Conservation (phyloP, 2,113 vertebrate genomes). For the Anseranas semipalmata region DNA sequence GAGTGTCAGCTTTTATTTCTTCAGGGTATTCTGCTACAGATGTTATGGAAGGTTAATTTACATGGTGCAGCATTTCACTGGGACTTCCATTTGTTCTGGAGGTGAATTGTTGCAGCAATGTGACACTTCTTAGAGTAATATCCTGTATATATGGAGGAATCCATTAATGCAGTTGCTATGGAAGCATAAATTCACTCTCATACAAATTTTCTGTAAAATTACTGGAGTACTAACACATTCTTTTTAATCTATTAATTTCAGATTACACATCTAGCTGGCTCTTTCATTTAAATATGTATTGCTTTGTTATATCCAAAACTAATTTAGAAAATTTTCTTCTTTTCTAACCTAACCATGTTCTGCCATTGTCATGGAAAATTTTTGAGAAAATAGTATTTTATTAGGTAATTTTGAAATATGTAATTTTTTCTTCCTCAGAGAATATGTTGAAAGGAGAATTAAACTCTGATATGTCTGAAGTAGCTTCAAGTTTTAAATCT, state of each 20-base stretch:
- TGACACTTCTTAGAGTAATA: neutral
- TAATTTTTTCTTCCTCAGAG: neutral
- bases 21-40: neutral
- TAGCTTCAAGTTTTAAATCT: neutral
- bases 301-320: neutral
- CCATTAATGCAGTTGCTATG: neutral
- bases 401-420: neutral
- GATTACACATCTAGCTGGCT: neutral
- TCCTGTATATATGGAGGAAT: neutral
- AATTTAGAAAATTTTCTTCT: neutral
- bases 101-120: neutral
- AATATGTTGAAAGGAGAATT: neutral
- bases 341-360: neutral
- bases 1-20: conserved; percentile 7
- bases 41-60: conserved; percentile 40
- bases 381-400: neutral
- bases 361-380: neutral
- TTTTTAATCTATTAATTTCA: neutral
- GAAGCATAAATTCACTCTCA: neutral
- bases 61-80: neutral
- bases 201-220: neutral
- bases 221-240: neutral
- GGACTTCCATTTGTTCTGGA: neutral
- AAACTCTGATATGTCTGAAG: neutral
- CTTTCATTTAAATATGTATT: neutral